Conservation (phyloP, 2,888 invertebrate species). For the Xestia rhomboidea region DNA sequence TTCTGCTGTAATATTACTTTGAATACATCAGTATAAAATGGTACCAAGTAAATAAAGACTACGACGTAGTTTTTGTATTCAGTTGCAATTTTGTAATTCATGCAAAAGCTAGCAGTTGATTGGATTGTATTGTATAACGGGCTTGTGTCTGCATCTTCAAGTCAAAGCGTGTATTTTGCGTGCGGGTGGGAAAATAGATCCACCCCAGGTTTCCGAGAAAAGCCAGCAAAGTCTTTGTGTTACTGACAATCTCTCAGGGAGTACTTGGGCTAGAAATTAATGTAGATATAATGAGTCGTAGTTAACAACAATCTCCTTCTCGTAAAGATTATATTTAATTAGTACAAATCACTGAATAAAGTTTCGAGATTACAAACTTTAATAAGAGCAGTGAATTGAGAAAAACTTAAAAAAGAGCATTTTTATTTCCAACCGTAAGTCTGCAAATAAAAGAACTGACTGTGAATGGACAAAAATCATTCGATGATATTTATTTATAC, state of each 20-base stretch:
- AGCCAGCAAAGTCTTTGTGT: background rate
- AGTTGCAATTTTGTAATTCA: background rate
- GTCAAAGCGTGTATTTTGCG: background rate
- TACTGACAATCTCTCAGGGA: background rate
- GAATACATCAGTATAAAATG: background rate
- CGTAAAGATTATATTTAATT: background rate
- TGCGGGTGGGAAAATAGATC: background rate
- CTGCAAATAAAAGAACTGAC: background rate
- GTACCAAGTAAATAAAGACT: background rate
- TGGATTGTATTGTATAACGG: background rate
- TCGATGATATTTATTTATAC: conserved; percentile 29
- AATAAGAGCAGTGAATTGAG: background rate
- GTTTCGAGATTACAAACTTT: background rate
- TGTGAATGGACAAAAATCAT: conserved; percentile 10
- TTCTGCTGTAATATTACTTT: conserved; percentile 4
- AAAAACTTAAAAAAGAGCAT: background rate
- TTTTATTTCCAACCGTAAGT: background rate
- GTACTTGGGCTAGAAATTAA: background rate
- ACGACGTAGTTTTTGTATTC: background rate
- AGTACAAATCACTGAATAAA: background rate
- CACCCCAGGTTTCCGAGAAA: background rate
- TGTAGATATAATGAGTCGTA: background rate
- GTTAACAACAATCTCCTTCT: background rate
- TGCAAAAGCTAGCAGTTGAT: background rate
- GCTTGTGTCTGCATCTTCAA: background rate